Conservation (phyloP, 1,140 invertebrate species). For the Eurosta solidaginis region DNA sequence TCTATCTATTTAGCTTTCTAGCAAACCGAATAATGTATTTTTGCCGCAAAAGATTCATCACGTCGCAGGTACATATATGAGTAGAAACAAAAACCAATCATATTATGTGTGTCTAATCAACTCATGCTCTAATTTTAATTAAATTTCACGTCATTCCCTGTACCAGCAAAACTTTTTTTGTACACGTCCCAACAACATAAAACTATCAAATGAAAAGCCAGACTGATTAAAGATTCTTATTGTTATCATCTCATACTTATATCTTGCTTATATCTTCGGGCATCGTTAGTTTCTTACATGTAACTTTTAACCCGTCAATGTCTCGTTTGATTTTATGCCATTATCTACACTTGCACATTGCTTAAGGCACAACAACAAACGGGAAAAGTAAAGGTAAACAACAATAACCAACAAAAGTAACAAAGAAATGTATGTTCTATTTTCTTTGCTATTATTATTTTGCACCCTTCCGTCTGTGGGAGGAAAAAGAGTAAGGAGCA, state of each 20-base stretch:
- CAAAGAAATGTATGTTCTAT: slow-evolving; percentile 10
- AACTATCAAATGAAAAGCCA: neutral
- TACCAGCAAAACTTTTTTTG: neutral
- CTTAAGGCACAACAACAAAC: neutral
- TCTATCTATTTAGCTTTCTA: too few species aligned
- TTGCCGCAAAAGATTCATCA: too few species aligned
- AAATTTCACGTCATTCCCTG: slow-evolving; percentile 9
- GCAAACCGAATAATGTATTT: too few species aligned
- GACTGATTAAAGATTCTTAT: neutral
- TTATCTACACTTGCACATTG: slow-evolving; percentile 8
- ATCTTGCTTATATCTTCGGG: neutral
- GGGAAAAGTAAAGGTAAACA: neutral
- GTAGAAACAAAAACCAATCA: too few species aligned
- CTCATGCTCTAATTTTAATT: slow-evolving; percentile 9
- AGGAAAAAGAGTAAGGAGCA: neutral
- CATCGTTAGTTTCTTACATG: slow-evolving; percentile 5
- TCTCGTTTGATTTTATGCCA: slow-evolving; percentile 5
- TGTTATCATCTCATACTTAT: neutral
- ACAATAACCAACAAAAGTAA: neutral
- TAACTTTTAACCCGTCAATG: slow-evolving; percentile 28
- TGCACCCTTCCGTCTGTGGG: neutral
- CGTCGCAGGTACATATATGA: neutral
- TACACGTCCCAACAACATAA: neutral
- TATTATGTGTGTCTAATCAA: too few species aligned
- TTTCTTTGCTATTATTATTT: slow-evolving; percentile 10